Evolutionary conservation across 2,888 invertebrate species (phyloP).

Genomic region (Caenorhabditis drosophilae): DNA sequence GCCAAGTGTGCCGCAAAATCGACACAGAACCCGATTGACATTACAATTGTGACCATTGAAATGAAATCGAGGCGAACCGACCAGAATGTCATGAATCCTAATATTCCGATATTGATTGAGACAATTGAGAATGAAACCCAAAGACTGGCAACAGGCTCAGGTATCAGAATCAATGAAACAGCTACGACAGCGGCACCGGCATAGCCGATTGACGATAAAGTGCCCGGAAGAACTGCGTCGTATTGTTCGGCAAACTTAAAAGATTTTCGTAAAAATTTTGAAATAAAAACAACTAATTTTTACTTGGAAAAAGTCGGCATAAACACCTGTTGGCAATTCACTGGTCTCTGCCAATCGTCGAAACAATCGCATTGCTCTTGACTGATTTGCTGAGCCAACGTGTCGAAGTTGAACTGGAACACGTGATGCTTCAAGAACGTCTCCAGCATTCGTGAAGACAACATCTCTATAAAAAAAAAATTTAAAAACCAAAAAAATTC

Average conservation of each 20-base stretch:
- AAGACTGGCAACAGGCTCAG: slow-evolving; percentile 85
- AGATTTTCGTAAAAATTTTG: slow-evolving; percentile 5
- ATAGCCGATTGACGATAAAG: slow-evolving; percentile 78
- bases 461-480: slow-evolving; percentile 50
- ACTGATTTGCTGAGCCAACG: slow-evolving; percentile 57
- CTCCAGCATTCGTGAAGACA: slow-evolving; percentile 55
- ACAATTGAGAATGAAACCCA: slow-evolving; percentile 92
- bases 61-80: slow-evolving; percentile 82
- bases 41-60: slow-evolving; percentile 93
- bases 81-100: slow-evolving; percentile 95
- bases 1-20: slow-evolving; percentile 94
- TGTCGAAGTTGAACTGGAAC: slow-evolving; percentile 65
- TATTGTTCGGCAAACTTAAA: slow-evolving; percentile 68
- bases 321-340: slow-evolving; percentile 63
- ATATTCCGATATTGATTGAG: slow-evolving; percentile 89
- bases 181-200: slow-evolving; percentile 81
- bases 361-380: slow-evolving; percentile 66
- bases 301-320: slow-evolving; percentile 68
- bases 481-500: background rate
- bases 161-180: slow-evolving; percentile 92
- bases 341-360: slow-evolving; percentile 61
- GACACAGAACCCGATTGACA: slow-evolving; percentile 93
- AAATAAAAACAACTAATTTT: background rate
- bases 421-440: slow-evolving; percentile 61
- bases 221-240: slow-evolving; percentile 67